Evolutionary conservation across 2,113 vertebrate species (phyloP).

Genomic region (Ciconia boyciana): DNA sequence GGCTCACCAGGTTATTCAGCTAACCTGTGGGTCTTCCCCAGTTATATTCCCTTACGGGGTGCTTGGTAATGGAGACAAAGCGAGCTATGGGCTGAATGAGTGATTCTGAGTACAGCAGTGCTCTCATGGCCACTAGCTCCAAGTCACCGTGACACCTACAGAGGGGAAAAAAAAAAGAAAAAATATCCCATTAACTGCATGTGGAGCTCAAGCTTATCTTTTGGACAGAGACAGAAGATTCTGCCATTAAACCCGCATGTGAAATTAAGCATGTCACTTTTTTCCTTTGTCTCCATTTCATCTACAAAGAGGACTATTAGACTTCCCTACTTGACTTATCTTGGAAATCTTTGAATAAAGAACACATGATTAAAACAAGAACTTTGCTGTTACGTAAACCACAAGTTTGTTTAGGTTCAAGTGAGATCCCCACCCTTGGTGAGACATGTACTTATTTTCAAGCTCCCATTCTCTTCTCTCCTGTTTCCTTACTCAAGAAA

Average conservation of each 20-base stretch:
- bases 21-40: not conserved
- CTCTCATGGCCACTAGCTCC: not conserved
- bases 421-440: not conserved
- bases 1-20: too few species aligned
- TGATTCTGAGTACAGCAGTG: too few species aligned
- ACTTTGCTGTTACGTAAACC: not conserved
- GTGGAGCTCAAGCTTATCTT: not conserved
- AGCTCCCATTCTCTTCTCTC: not conserved
- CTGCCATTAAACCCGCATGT: not conserved
- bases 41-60: accelerated
- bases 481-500: not conserved
- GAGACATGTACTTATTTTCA: not conserved
- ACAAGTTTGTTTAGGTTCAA: not conserved
- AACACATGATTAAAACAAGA: not conserved
- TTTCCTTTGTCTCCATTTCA: not conserved
- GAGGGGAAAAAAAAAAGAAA: not conserved
- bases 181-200: not conserved
- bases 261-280: not conserved
- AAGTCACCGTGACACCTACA: not conserved
- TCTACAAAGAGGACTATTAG: not conserved
- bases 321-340: not conserved
- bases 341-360: not conserved
- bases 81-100: not conserved
- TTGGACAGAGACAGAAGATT: not conserved
- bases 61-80: not conserved